phyloP scores from a whole-genome alignment of 2,888 invertebrate species.

The Achlya flavicornis region DNA sequence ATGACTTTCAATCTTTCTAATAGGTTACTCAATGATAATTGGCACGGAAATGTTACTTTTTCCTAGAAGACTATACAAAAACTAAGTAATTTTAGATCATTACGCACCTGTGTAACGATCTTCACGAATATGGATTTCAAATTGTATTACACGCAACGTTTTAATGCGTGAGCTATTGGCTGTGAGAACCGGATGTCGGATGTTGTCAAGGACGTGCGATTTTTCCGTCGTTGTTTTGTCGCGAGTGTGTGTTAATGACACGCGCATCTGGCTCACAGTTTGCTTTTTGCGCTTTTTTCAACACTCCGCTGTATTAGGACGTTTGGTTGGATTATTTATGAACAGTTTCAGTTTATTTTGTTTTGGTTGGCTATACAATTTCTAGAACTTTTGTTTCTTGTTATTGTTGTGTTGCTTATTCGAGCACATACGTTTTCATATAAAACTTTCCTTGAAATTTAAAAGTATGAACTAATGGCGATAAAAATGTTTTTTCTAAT shows the following conservation, averaged over 20 bases:
- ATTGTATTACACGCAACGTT: slow-evolving; percentile 46
- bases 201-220: slow-evolving; percentile 75
- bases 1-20: too few relatives aligned
- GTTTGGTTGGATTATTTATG: background rate
- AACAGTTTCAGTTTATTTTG: background rate
- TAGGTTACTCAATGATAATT: too few relatives aligned
- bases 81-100: too few relatives aligned
- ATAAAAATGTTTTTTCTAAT: too few relatives aligned
- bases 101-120: background rate
- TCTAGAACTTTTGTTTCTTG: too few relatives aligned
- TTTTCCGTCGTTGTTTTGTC: slow-evolving; percentile 68
- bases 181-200: slow-evolving; percentile 81
- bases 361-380: background rate
- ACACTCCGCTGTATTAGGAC: background rate
- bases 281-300: slow-evolving; percentile 5
- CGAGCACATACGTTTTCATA: too few relatives aligned
- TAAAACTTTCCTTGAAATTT: too few relatives aligned
- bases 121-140: background rate
- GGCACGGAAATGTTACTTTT: too few relatives aligned
- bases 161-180: slow-evolving; percentile 43
- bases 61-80: too few relatives aligned
- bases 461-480: too few relatives aligned
- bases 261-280: slow-evolving; percentile 20
- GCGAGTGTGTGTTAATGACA: slow-evolving; percentile 40
- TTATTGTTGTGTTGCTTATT: too few relatives aligned